phyloP scores from a whole-genome alignment of 2,888 invertebrate genomes.

The Parnassius glacialis region DNA sequence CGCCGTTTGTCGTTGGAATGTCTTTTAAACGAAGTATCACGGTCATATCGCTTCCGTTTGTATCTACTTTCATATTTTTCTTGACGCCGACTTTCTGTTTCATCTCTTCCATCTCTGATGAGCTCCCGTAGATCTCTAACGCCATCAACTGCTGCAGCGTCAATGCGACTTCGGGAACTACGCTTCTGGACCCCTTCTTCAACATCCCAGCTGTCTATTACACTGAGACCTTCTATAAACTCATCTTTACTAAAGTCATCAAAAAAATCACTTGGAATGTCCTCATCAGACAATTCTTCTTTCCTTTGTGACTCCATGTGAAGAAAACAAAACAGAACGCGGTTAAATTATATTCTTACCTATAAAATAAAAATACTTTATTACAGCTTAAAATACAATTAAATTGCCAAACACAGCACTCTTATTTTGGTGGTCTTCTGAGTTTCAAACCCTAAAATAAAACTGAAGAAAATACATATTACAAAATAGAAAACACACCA shows the following conservation, averaged over 20 bases:
- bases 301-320: constrained; percentile 36
- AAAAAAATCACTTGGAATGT: constrained; percentile 74
- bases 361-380: not conserved
- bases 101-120: constrained; percentile 34
- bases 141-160: constrained; percentile 44
- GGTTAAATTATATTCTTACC: not conserved
- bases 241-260: constrained; percentile 72
- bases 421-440: no score
- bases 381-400: not conserved
- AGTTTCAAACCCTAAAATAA: no score
- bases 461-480: no score
- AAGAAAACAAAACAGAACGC: constrained; percentile 5
- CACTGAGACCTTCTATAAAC: constrained; percentile 72
- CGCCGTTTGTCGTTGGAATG: constrained; percentile 20
- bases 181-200: constrained; percentile 37
- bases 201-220: constrained; percentile 71
- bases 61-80: constrained; percentile 21
- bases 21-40: constrained; percentile 17
- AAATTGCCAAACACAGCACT: no score
- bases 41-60: constrained; percentile 29
- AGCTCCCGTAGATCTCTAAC: constrained; percentile 59
- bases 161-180: constrained; percentile 35
- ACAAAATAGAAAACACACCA: no score
- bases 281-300: constrained; percentile 55
- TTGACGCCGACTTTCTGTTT: constrained; percentile 15